These are phyloP conservation scores for Puffinus mauretanicus DNA, from an alignment of 2,113 vertebrate genomes.

Conservation along the genomic window DNA sequence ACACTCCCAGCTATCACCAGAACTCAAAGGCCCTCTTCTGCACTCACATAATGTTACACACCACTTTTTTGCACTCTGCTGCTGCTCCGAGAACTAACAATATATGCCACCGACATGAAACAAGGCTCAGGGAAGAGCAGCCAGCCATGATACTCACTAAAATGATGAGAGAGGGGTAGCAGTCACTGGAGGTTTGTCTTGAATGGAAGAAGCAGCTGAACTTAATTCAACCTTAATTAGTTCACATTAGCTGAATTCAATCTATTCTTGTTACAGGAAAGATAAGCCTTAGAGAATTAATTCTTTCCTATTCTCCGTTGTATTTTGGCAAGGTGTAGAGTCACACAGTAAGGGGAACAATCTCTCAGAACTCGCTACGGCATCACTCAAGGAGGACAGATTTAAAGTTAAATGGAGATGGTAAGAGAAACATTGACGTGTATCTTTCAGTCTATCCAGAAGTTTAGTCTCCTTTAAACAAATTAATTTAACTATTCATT, in stretches of 20 bases:
- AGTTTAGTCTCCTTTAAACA: not conserved
- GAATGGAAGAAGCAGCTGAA: not conserved
- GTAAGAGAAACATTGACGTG: not conserved
- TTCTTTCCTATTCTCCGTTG: not conserved
- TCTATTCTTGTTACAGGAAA: not conserved
- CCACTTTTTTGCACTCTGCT: not conserved
- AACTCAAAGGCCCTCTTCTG: not conserved
- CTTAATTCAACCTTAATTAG: constrained; percentile 41
- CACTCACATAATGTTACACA: not conserved
- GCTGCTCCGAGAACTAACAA: not conserved
- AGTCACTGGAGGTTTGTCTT: not conserved
- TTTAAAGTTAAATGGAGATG: not conserved
- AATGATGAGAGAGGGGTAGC: not conserved
- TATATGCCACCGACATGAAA: rapidly evolving
- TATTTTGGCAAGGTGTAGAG: not conserved
- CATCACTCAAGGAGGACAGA: not conserved
- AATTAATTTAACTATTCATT: not conserved
- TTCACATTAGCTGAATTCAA: not conserved
- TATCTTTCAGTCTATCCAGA: not conserved
- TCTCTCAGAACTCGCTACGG: not conserved
- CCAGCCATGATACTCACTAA: not conserved
- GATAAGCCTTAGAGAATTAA: constrained; percentile 6
- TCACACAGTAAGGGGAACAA: not conserved
- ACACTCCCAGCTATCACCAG: not conserved
- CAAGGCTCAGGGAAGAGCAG: not conserved